Evolutionary conservation across 2,888 invertebrate genomes (phyloP).

Genomic region (Tetramorium bicarinatum): DNA sequence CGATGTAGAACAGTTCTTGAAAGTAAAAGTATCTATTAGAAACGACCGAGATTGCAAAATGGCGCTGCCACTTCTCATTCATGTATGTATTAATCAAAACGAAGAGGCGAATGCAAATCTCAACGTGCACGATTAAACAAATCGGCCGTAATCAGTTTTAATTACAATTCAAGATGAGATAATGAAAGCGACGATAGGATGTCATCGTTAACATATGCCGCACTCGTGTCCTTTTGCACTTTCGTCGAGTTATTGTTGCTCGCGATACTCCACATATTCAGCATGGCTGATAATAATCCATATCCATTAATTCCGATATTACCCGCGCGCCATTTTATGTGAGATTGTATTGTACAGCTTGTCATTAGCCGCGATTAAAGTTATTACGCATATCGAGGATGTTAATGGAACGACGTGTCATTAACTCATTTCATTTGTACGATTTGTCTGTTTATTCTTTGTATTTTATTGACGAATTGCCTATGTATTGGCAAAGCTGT

Average conservation of each 20-base stretch:
- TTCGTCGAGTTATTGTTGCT: conserved; percentile 33
- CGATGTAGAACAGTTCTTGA: not conserved
- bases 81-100: not conserved
- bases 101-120: conserved; percentile 7
- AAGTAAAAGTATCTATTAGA: conserved; percentile 11
- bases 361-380: conserved; percentile 45
- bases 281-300: conserved; percentile 27
- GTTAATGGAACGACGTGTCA: conserved; percentile 20
- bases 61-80: not conserved
- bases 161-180: conserved; percentile 8
- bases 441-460: conserved; percentile 32
- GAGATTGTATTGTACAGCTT: conserved; percentile 37
- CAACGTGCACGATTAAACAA: conserved; percentile 14
- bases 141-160: conserved; percentile 36
- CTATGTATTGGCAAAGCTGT: not conserved
- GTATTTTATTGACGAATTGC: conserved; percentile 12
- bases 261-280: conserved; percentile 28
- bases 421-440: conserved; percentile 45
- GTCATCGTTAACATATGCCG: not conserved
- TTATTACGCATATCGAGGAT: conserved; percentile 31
- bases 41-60: not conserved
- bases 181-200: conserved; percentile 19
- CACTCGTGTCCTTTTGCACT: conserved; percentile 4
- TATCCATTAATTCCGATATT: conserved; percentile 48
- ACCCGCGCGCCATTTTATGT: conserved; percentile 30